phyloP scores from a whole-genome alignment of 2,797 vertebrate species.

The Anguilla pacifica region DNA sequence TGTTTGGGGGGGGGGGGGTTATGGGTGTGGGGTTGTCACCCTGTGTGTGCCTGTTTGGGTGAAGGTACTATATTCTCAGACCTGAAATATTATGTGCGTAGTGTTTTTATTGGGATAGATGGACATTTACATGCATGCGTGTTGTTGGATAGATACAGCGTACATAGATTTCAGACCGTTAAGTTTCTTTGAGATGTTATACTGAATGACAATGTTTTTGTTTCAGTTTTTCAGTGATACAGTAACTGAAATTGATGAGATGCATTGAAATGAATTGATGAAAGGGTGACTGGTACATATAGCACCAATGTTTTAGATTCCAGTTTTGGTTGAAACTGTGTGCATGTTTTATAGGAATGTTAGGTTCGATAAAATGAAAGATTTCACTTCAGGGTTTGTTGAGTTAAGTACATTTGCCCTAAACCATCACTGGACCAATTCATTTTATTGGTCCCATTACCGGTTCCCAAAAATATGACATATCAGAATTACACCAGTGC shows the following conservation, averaged over 20 bases:
- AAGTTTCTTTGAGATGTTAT: neutral
- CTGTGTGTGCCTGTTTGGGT: neutral
- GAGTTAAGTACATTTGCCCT: neutral
- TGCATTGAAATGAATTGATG: neutral
- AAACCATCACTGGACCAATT: neutral
- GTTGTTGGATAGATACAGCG: no score
- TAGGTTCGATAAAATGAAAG: neutral
- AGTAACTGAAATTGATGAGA: neutral
- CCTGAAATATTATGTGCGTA: neutral
- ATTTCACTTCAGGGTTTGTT: neutral
- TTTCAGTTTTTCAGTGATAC: neutral
- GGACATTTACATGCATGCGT: neutral
- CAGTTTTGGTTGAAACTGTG: neutral
- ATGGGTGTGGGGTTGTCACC: neutral
- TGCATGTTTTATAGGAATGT: neutral
- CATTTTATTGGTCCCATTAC: neutral
- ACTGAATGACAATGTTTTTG: neutral
- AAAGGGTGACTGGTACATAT: neutral
- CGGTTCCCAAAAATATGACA: neutral
- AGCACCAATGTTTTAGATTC: neutral
- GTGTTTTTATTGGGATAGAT: neutral
- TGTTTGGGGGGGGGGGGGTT: neutral
- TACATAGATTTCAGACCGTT: neutral
- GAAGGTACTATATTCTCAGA: neutral
- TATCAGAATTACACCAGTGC: neutral